Evolutionary conservation across 2,113 vertebrate genomes (phyloP), one percentile per base, ranked within the genome.

Genomic region (Micromys minutus): DNA sequence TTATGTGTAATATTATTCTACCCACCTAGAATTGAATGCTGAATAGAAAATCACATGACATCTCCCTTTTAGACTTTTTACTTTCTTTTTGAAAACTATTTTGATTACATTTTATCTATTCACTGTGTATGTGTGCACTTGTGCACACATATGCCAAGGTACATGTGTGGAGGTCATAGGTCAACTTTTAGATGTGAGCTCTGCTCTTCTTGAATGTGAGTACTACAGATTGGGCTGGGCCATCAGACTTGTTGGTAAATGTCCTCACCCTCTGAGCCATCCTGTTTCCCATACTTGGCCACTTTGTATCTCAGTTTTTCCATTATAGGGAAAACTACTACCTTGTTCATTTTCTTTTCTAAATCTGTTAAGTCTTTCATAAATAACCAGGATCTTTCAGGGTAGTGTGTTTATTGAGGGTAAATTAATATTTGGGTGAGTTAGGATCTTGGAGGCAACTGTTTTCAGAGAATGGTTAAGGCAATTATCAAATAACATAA

Each of bases 401-500:
- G 67, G 89, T 22, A 65, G 1, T 47, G n/a, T 11, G 11, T 8
- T 86, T 96, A 91, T 69, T 79, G 65, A 52, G 15, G 52, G 36
- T 31, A 95, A 95, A 77, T 81, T 88, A 95, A 69, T 87, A 55
- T 93, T 95, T 77, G 31, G 6, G 63, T 88, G 36, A 76, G 1
- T 94, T 29, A 69, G 47, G 92, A 88, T 94, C 0, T 50, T 93
- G 21, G 5, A 96, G 34, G 47, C 57, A 95, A 95, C 26, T 42
- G 34, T 87, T 94, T 90, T 92, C 61, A 65, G 12, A 29, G 31
- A 67, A 26, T 93, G 22, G 47, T 77, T 92, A 80, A 89, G 88
- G 87, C 94, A 89, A 91, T 65, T 63, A 63, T 34, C 29, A 34
- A 65, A 34, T 34, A 45, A 57, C 55, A 39, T 31, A 47, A 50